Conservation (phyloP, 2,113 vertebrate genomes). For the Ovis canadensis region DNA sequence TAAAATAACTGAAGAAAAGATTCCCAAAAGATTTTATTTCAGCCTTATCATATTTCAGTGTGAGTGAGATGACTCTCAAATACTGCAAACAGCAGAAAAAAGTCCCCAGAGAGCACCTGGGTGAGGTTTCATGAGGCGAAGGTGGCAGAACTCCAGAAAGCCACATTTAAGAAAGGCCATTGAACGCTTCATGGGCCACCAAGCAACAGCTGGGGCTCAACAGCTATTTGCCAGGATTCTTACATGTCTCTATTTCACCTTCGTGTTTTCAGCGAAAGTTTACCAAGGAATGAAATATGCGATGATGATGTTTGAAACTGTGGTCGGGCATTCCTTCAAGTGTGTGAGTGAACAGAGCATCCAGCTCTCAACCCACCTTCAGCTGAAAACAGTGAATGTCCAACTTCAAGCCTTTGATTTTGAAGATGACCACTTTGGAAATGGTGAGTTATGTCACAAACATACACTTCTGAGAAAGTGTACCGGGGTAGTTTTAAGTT, state of each 20-base stretch:
- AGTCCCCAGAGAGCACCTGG: not conserved
- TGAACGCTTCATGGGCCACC: fast-evolving
- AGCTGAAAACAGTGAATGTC: constrained; percentile 79
- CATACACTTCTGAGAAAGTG: not conserved
- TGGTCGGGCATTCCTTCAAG: constrained; percentile 81
- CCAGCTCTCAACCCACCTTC: constrained; percentile 74
- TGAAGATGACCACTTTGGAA: constrained; percentile 77
- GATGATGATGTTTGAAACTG: constrained; percentile 81
- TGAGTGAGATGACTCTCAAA: not conserved
- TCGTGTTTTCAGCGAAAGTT: constrained; percentile 36
- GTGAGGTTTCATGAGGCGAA: not conserved
- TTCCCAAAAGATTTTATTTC: not conserved
- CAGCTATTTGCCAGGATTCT: not conserved
- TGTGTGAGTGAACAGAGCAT: constrained; percentile 83
- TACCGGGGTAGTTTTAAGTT: not conserved
- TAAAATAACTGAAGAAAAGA: not conserved
- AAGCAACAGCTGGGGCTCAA: not conserved
- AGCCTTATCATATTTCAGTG: not conserved
- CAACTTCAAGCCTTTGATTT: constrained; percentile 89
- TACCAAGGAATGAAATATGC: constrained; percentile 56
- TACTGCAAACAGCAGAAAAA: not conserved
- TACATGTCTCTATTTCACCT: not conserved
- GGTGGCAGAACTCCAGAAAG: not conserved
- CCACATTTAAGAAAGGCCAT: not conserved
- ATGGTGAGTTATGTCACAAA: constrained; percentile 78